Evolutionary conservation across 2,797 vertebrate genomes (phyloP).

Genomic region (Iguana delicatissima): DNA sequence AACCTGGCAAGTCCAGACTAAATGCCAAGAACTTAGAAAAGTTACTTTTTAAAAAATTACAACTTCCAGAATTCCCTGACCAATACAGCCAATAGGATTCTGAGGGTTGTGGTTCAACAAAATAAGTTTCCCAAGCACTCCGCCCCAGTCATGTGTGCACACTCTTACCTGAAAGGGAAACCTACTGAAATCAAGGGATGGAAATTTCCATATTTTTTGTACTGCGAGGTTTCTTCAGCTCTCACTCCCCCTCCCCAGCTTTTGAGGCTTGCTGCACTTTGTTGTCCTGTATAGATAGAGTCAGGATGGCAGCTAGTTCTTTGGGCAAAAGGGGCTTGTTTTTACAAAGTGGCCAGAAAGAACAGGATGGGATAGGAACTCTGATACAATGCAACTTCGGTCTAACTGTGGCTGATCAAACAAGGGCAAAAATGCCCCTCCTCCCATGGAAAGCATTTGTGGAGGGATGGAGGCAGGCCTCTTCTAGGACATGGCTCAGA

Average conservation of each 20-base stretch:
- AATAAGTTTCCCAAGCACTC: no score
- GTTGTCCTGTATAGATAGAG: no score
- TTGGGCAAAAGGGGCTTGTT: background rate
- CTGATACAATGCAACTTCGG: no score
- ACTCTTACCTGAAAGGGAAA: background rate
- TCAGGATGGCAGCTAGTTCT: background rate
- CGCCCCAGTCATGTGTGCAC: background rate
- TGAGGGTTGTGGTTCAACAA: no score
- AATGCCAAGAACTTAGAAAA: background rate
- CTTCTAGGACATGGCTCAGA: background rate
- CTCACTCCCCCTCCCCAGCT: background rate
- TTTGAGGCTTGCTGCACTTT: background rate
- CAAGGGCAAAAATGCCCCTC: fast-evolving
- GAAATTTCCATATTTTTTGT: background rate
- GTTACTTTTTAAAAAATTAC: background rate
- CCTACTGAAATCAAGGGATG: background rate
- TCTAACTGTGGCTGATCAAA: fast-evolving
- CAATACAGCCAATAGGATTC: no score
- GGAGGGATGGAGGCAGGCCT: background rate
- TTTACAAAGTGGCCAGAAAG: background rate
- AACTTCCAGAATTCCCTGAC: background rate
- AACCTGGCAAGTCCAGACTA: background rate
- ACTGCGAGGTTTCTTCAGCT: background rate
- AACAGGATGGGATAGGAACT: background rate
- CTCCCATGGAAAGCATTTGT: fast-evolving